Percentiles rank a stretch among this genome's conserved stretches.
Evolutionary conservation across 2,888 invertebrate genomes (phyloP).

Genomic region (Microdon myrmicae): DNA sequence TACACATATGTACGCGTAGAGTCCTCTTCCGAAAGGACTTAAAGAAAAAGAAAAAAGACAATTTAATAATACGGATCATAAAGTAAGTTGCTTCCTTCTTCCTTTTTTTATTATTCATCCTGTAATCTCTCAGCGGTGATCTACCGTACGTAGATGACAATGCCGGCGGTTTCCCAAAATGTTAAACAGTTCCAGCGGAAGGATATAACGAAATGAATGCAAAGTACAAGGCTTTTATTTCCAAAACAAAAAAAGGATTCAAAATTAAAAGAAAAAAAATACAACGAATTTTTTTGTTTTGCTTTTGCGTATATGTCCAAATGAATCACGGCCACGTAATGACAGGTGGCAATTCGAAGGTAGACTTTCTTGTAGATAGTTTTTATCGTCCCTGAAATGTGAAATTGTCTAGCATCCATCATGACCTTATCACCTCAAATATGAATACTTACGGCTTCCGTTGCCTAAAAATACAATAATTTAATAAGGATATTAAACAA

Average conservation of each 20-base stretch:
- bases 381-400: too few species aligned
- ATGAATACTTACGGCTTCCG: too few species aligned
- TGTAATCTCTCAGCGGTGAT: slow-evolving; percentile 26
- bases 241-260: not conserved
- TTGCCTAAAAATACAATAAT: too few species aligned
- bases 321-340: too few species aligned
- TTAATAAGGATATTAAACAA: too few species aligned
- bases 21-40: slow-evolving; percentile 20
- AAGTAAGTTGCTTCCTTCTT: slow-evolving; percentile 53
- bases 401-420: too few species aligned
- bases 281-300: not conserved
- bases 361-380: too few species aligned
- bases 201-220: slow-evolving; percentile 7
- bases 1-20: slow-evolving; percentile 28
- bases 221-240: slow-evolving; percentile 18
- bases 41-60: slow-evolving; percentile 46
- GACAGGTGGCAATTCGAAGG: too few species aligned
- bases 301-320: too few species aligned
- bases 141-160: not conserved
- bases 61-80: slow-evolving; percentile 61
- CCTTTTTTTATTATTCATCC: slow-evolving; percentile 16
- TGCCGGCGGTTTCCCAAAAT: slow-evolving; percentile 8
- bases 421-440: too few species aligned
- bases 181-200: slow-evolving; percentile 19
- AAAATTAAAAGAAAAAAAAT: not conserved